phyloP scores from a whole-genome alignment of 2,888 invertebrate species.

The Diachrysia chrysitis region DNA sequence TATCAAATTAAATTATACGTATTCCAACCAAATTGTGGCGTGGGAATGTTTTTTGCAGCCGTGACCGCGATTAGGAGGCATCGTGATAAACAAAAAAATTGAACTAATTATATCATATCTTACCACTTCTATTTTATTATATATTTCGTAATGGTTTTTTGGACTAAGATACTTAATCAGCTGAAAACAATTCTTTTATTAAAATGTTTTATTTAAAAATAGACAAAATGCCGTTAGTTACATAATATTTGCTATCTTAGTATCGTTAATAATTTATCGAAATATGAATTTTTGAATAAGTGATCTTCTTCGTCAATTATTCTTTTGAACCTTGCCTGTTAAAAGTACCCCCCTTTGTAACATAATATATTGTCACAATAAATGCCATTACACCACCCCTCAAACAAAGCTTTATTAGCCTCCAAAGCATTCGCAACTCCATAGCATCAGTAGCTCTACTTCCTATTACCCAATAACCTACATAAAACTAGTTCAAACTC shows the following conservation, averaged over 20 bases:
- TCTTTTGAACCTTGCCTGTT: no score
- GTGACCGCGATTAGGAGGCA: constrained; percentile 63
- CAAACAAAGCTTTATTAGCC: no score
- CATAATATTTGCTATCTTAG: background rate
- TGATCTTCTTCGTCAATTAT: no score
- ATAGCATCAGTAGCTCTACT: background rate
- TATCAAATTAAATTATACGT: constrained; percentile 81
- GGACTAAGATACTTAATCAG: background rate
- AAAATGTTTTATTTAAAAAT: no score
- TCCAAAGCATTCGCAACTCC: background rate
- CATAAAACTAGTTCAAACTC: background rate
- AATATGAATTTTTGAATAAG: no score
- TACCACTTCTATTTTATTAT: constrained; percentile 25
- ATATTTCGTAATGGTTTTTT: constrained; percentile 6
- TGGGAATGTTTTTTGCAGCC: constrained; percentile 74
- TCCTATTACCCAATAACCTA: background rate
- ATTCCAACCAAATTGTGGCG: constrained; percentile 77
- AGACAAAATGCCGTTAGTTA: background rate
- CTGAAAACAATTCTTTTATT: background rate
- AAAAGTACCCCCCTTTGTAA: no score
- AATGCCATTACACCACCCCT: no score
- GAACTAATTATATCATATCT: constrained; percentile 50
- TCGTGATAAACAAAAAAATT: constrained; percentile 43
- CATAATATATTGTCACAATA: no score
- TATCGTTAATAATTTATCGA: no score